Conservation (phyloP, 2,888 invertebrate species). For the Heliconius sara region DNA sequence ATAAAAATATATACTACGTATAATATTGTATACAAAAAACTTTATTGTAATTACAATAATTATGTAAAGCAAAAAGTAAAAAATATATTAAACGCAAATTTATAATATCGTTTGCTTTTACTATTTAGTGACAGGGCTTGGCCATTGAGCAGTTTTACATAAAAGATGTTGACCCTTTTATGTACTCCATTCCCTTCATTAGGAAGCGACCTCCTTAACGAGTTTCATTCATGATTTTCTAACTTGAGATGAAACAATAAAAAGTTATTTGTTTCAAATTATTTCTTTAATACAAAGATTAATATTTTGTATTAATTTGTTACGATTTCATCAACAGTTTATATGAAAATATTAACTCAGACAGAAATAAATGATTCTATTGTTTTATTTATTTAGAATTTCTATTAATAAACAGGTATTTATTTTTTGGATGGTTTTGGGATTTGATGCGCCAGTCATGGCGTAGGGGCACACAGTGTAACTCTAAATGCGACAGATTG, state of each 20-base stretch:
- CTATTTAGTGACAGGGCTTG: background rate
- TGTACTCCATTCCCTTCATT: constrained; percentile 62
- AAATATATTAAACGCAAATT: too few species aligned
- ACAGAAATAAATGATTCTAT: background rate
- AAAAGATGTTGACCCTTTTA: constrained; percentile 69
- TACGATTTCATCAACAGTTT: constrained; percentile 15
- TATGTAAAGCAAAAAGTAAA: background rate
- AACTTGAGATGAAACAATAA: constrained; percentile 64
- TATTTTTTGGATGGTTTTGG: too few species aligned
- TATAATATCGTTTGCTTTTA: background rate
- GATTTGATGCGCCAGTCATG: too few species aligned
- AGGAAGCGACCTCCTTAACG: constrained; percentile 68
- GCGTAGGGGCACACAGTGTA: too few species aligned
- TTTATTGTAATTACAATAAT: background rate
- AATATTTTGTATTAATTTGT: constrained; percentile 37
- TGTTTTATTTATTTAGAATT: background rate
- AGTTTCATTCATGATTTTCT: constrained; percentile 68
- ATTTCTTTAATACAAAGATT: constrained; percentile 56
- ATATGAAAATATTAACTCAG: constrained; percentile 29
- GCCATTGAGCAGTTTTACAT: constrained; percentile 46
- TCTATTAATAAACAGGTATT: background rate
- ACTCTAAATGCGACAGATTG: too few species aligned
- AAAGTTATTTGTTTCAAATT: constrained; percentile 59
- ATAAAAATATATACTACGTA: background rate
- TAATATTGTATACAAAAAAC: background rate